Conservation (phyloP, 2,113 vertebrate species). For the Xenopus borealis region DNA sequence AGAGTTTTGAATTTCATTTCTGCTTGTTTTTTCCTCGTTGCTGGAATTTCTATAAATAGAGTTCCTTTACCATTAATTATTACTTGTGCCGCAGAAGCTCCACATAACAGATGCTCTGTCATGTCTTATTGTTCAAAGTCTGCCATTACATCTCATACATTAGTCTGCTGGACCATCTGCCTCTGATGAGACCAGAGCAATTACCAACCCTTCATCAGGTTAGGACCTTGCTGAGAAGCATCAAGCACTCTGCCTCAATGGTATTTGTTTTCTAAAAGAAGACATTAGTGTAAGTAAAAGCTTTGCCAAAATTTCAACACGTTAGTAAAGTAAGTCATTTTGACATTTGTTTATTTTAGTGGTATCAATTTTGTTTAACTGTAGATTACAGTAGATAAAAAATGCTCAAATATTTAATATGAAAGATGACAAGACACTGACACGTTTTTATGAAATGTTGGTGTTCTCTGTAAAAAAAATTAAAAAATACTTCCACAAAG, state of each 20-base stretch:
- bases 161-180: conserved; percentile 4
- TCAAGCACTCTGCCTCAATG: conserved; percentile 18
- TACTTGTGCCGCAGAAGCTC: conserved; percentile 38
- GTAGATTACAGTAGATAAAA: no score
- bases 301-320: conserved; percentile 10
- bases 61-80: conserved; percentile 37
- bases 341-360: not conserved
- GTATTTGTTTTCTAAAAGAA: conserved; percentile 30
- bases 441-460: no score
- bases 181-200: conserved; percentile 23
- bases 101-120: conserved; percentile 27
- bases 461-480: no score
- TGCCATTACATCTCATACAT: not conserved
- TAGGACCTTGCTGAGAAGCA: conserved; percentile 28
- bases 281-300: conserved; percentile 4
- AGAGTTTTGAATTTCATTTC: not conserved
- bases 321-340: conserved; percentile 5
- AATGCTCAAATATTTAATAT: no score
- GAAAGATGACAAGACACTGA: no score
- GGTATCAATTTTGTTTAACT: no score
- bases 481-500: no score
- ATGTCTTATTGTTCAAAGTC: conserved; percentile 32
- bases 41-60: conserved; percentile 34
- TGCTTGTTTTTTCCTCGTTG: not conserved
- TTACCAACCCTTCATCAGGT: conserved; percentile 3